These are phyloP conservation scores for Sorex maritimensis DNA, from an alignment of 2,797 vertebrate genomes.

Conservation along the genomic window DNA sequence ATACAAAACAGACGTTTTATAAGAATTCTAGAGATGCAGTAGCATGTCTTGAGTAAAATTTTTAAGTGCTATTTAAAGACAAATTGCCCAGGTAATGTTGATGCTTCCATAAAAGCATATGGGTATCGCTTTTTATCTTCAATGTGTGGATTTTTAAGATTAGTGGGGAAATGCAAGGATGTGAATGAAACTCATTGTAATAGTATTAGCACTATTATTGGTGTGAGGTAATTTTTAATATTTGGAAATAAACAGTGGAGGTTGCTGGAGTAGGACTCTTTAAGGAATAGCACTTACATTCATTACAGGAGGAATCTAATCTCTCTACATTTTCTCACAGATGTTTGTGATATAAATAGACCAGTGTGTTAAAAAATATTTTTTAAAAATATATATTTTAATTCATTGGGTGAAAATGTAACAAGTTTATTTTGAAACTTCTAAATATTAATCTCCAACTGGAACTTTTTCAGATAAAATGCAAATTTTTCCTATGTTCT, in stretches of 20 bases:
- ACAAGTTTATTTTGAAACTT: conserved; percentile 3
- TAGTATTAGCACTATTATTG: not conserved
- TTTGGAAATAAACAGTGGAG: conserved; percentile 30
- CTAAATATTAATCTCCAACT: not conserved
- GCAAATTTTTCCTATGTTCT: not conserved
- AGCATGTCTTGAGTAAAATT: not conserved
- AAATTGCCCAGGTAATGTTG: not conserved
- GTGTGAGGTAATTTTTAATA: not conserved
- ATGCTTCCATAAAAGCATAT: not conserved
- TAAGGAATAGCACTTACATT: not conserved
- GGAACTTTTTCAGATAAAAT: conserved; percentile 10
- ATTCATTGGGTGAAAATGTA: not conserved
- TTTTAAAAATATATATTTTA: not conserved
- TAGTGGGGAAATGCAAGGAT: not conserved
- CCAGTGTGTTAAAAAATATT: conserved; percentile 23
- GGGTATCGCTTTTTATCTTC: not conserved
- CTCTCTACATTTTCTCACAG: conserved; percentile 28
- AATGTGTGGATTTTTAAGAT: not conserved
- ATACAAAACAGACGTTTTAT: not conserved
- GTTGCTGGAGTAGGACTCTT: not conserved
- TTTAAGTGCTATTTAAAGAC: not conserved
- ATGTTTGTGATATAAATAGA: conserved; percentile 13
- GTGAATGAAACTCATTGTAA: not conserved
- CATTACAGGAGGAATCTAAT: not conserved
- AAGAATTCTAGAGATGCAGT: not conserved